Evolutionary conservation across 2,888 invertebrate genomes (phyloP).

Genomic region (Unio pictorum): DNA sequence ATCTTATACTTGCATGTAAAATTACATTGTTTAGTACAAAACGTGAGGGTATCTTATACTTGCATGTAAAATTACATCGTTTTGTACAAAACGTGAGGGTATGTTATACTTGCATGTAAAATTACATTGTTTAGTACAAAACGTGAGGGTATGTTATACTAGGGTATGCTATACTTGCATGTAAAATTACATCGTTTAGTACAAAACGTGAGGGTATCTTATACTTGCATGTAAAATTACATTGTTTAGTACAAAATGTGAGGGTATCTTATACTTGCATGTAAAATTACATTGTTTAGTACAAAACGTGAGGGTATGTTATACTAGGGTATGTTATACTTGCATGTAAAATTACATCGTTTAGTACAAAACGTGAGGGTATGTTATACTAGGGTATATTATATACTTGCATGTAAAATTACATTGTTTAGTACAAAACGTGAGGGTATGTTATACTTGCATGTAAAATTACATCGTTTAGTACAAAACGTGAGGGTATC

Average conservation of each 20-base stretch:
- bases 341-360: no score
- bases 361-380: slow-evolving; percentile 44
- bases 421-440: slow-evolving; percentile 23
- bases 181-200: no score
- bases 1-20: slow-evolving; percentile 2
- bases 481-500: slow-evolving; percentile 47
- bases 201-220: slow-evolving; percentile 47
- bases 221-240: neutral
- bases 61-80: no score
- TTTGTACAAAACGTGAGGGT: slow-evolving; percentile 44
- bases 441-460: slow-evolving; percentile 32
- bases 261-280: slow-evolving; percentile 30
- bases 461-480: no score
- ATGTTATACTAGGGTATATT: slow-evolving; percentile 11
- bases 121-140: neutral
- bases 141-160: slow-evolving; percentile 46
- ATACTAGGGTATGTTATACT: slow-evolving; percentile 30
- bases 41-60: slow-evolving; percentile 46
- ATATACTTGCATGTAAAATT: neutral
- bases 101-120: slow-evolving; percentile 2
- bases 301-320: no score
- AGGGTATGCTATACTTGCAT: slow-evolving; percentile 30
- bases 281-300: no score
- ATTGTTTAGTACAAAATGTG: slow-evolving; percentile 25
- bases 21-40: neutral